Evolutionary conservation across 2,113 vertebrate genomes (phyloP).

Genomic region (Todiramphus saurophagus): DNA sequence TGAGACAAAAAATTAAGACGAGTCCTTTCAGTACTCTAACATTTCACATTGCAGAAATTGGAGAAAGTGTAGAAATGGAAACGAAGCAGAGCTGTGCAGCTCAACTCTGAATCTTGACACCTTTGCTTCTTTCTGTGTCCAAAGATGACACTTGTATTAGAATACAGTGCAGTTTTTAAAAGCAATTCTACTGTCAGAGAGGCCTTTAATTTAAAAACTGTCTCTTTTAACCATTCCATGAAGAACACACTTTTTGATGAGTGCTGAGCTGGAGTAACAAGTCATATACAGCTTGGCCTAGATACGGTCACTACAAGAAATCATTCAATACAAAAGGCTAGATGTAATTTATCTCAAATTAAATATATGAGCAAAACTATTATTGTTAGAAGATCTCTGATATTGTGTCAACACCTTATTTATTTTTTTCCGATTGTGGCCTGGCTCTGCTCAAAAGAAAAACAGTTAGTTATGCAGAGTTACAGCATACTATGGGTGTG

Average conservation of each 20-base stretch:
- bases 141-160: neutral
- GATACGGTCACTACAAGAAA: neutral
- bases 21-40: neutral
- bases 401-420: neutral
- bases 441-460: neutral
- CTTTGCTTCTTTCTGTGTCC: neutral
- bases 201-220: neutral
- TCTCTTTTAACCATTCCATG: neutral
- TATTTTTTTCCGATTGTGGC: neutral
- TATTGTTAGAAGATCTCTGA: neutral
- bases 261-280: neutral
- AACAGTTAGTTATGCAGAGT: rapidly evolving
- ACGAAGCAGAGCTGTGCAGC: neutral
- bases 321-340: neutral
- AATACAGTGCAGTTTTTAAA: neutral
- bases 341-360: neutral
- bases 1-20: neutral
- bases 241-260: neutral
- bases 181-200: neutral
- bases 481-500: rapidly evolving
- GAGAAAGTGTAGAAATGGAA: neutral
- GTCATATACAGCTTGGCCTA: neutral
- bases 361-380: neutral
- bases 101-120: neutral
- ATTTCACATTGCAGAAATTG: neutral